Base-by-base conservation (phyloP, 1,140 invertebrate genomes). In the Ceratosolen solmsi region DNA sequence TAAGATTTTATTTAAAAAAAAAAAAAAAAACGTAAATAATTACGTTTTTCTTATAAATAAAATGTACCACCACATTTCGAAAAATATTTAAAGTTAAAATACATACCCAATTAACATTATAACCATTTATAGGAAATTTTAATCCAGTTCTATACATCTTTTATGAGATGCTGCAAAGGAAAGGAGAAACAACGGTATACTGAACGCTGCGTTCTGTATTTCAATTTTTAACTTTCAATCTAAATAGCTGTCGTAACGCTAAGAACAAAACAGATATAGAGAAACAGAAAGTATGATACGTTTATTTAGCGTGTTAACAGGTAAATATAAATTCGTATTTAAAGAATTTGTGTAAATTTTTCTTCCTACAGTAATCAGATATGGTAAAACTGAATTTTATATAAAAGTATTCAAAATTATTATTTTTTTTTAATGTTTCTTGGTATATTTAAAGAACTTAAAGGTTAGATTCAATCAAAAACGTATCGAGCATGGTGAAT, bases 71-170 rank as follows among this genome's bases (percentile, higher is more conserved):
- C 13, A 13, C 13, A 46, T 46, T 46, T 46, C 5, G 13, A 46
- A 46, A 46, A 60, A 36, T 58, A 2, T 17, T 17, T 25, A 17
- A 27, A 75, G 60, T 75, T 49, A 25, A 1, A 49, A 63, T 56
- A 87, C 87, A 58, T 87, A 91, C 88, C 87, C 87, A 58, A 74
- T 79, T 79, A 17, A 79, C 87, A 85, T 87, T 89, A 78, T 91
- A 79, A 84, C 89, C 87, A 84, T 90, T 91, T 85, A 87, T 90
- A 87, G 91, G 87, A 85, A 91, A 91, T 92, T 92, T 92, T 85
- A 91, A 87, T 85, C 90, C 89, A 86, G 92, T 87, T 90, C 91
- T 89, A 79, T 90, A 89, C 91, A 92, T 92, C 86, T 87, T 63
- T 91, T 36, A 65, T 85, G 86, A 85, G 81, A 85, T 85, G 87